Conservation (phyloP, 2,113 vertebrate species). For the Tupaia tana region DNA sequence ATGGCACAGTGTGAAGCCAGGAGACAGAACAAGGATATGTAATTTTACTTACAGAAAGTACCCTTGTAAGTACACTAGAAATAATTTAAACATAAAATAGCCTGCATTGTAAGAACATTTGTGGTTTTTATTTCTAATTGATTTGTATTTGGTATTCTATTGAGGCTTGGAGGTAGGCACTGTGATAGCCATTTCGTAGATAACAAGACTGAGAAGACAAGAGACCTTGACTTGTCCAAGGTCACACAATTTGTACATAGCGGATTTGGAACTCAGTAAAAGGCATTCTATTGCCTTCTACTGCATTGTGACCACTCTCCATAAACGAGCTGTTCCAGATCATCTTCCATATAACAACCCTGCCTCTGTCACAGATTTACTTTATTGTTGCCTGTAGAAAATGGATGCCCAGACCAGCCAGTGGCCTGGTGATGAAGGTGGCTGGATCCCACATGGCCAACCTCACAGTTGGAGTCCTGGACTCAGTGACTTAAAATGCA, state of each 20-base stretch:
- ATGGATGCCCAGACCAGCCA: too few species aligned
- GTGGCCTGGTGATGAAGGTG: too few species aligned
- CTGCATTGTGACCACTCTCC: background rate
- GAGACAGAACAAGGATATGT: background rate
- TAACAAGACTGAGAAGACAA: background rate
- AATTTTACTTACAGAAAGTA: slow-evolving; percentile 55
- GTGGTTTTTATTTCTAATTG: slow-evolving; percentile 17
- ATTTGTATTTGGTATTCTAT: slow-evolving; percentile 34
- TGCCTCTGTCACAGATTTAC: background rate
- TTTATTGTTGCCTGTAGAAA: background rate
- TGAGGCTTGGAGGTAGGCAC: background rate
- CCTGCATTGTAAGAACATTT: background rate
- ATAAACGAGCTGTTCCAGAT: background rate
- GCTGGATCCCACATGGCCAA: too few species aligned
- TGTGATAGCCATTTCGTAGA: background rate
- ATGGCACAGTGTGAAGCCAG: background rate
- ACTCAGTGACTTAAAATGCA: too few species aligned
- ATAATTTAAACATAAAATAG: slow-evolving; percentile 57
- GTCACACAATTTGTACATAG: background rate
- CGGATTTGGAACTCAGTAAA: background rate
- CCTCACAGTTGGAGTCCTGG: too few species aligned
- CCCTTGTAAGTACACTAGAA: background rate
- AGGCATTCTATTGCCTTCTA: background rate
- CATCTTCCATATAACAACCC: background rate
- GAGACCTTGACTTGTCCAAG: background rate